Conservation (phyloP, 2,113 vertebrate species). For the Alethe diademata region DNA sequence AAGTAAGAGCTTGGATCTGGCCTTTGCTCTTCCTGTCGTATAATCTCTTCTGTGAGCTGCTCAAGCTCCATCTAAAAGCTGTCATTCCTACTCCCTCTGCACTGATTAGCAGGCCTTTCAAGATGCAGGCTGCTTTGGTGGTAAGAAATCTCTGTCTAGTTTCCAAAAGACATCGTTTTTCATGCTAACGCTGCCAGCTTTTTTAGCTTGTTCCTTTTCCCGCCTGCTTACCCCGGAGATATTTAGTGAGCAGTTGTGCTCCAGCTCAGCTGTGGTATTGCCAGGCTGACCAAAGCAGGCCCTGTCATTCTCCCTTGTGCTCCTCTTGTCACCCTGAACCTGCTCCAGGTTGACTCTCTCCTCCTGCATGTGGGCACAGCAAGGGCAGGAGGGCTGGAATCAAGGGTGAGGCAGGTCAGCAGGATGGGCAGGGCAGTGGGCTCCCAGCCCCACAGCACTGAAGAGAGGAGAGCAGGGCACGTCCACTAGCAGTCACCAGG, state of each 20-base stretch:
- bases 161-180: background rate
- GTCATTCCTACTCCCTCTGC: background rate
- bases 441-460: accelerated
- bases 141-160: background rate
- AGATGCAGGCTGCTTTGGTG: background rate
- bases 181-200: background rate
- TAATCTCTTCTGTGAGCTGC: background rate
- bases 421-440: background rate
- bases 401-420: accelerated
- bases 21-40: accelerated
- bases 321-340: background rate
- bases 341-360: background rate
- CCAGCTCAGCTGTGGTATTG: background rate
- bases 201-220: background rate
- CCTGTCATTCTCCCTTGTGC: background rate
- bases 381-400: background rate
- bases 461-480: background rate
- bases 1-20: background rate
- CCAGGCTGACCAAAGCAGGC: background rate
- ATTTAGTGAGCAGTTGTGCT: background rate
- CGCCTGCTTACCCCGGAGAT: background rate
- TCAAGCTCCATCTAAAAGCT: background rate
- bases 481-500: background rate
- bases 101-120: background rate
- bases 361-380: accelerated